Conservation (phyloP, 1,140 invertebrate genomes). For the Drosophila malerkotliana region DNA sequence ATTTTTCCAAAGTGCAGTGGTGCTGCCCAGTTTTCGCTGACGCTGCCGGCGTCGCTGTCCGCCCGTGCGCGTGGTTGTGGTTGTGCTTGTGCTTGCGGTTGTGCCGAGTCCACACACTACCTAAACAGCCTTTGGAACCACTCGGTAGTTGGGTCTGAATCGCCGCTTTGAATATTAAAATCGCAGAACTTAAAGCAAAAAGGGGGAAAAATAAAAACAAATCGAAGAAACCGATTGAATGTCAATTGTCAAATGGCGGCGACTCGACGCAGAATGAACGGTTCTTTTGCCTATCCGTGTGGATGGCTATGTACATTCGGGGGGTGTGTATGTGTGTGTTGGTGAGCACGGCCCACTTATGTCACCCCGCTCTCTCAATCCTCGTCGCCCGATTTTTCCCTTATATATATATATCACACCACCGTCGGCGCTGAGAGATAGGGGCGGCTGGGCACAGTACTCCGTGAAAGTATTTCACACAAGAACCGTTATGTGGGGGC, state of each 20-base stretch:
- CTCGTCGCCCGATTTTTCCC: conserved; percentile 19
- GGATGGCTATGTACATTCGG: conserved; percentile 5
- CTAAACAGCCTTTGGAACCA: conserved; percentile 26
- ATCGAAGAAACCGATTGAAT: conserved; percentile 38
- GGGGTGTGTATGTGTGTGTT: conserved; percentile 5
- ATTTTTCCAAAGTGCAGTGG: conserved; percentile 22
- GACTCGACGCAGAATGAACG: conserved; percentile 54
- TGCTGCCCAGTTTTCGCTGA: conserved; percentile 5
- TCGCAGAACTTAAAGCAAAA: conserved; percentile 24
- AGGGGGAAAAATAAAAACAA: conserved; percentile 32
- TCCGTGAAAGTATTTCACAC: conserved; percentile 6
- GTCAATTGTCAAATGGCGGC: conserved; percentile 34
- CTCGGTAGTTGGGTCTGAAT: conserved; percentile 22
- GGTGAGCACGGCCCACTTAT: conserved; percentile 41
- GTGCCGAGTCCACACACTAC: conserved; percentile 11
- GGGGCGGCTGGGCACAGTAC: conserved; percentile 42
- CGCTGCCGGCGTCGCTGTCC: conserved; percentile 19
- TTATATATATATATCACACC: conserved; percentile 47
- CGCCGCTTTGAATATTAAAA: conserved; percentile 63
- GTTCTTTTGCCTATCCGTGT: conserved; percentile 52
- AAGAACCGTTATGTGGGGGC: conserved; percentile 7
- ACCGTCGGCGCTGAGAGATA: conserved; percentile 38
- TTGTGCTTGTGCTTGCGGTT: conserved; percentile 11
- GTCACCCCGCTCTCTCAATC: conserved; percentile 31
- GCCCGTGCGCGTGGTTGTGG: conserved; percentile 3